A percentile compares a stretch with the other conserved stretches of the same genome.
phyloP scores from a whole-genome alignment of 2,888 invertebrate genomes.

The Tillus elongatus region DNA sequence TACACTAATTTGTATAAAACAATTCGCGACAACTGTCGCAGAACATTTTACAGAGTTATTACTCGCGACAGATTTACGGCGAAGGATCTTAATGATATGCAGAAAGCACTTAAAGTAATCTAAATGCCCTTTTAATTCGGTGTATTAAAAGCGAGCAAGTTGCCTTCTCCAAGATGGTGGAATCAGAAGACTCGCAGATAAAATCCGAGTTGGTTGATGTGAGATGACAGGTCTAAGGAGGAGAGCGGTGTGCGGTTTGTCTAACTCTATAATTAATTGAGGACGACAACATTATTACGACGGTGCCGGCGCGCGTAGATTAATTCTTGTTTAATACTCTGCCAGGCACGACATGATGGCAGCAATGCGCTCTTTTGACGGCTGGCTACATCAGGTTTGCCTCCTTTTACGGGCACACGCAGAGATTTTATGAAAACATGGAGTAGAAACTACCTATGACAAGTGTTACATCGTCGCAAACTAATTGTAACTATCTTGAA shows the following conservation, averaged over 20 bases:
- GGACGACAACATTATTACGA: conserved; percentile 25
- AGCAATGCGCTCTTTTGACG: too few relatives aligned
- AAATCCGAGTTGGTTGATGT: conserved; percentile 22
- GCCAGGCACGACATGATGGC: too few relatives aligned
- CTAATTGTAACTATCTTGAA: too few relatives aligned
- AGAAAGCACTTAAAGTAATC: conserved; percentile 29
- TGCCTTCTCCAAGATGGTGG: conserved; percentile 19
- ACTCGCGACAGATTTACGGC: conserved; percentile 20
- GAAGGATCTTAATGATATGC: conserved; percentile 23
- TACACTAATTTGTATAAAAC: conserved; percentile 31
- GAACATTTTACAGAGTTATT: conserved; percentile 21
- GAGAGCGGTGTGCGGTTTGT: conserved; percentile 18
- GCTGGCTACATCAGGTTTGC: too few relatives aligned
- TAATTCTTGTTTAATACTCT: conserved; percentile 21
- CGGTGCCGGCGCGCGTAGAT: conserved; percentile 19
- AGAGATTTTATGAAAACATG: too few relatives aligned
- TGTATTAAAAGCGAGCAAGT: conserved; percentile 23
- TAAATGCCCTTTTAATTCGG: conserved; percentile 31
- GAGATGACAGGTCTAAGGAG: conserved; percentile 23
- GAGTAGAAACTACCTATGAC: too few relatives aligned
- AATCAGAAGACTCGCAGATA: conserved; percentile 20
- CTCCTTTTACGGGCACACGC: too few relatives aligned
- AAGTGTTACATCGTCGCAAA: too few relatives aligned
- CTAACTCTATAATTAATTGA: conserved; percentile 26
- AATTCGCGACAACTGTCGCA: conserved; percentile 30